phyloP scores from a whole-genome alignment of 1,140 invertebrate genomes.

The Drosophila bipectinata region DNA sequence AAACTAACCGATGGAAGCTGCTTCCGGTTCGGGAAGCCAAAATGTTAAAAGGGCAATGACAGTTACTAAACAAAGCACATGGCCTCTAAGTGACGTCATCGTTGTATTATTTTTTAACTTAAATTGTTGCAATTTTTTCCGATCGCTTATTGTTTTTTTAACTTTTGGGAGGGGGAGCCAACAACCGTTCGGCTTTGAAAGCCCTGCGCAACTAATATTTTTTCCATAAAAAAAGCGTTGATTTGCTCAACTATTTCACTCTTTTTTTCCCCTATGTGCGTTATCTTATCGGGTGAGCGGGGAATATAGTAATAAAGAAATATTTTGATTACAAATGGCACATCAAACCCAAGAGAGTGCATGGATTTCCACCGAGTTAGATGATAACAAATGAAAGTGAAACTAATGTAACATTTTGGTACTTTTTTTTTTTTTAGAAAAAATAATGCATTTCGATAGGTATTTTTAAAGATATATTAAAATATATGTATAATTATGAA shows the following conservation, averaged over 20 bases:
- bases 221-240: conserved; percentile 24
- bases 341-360: not conserved
- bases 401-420: not conserved
- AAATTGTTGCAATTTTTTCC: not conserved
- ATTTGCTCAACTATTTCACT: conserved; percentile 9
- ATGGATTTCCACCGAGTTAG: not conserved
- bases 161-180: conserved; percentile 5
- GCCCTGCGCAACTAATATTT: conserved; percentile 65
- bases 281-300: conserved; percentile 50
- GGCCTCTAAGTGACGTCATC: conserved; percentile 37
- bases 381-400: conserved; percentile 6
- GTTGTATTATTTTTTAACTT: conserved; percentile 23
- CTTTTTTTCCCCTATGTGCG: conserved; percentile 15
- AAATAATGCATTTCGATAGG: too few relatives aligned
- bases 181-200: conserved; percentile 50
- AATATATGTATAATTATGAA: too few relatives aligned
- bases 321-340: conserved; percentile 19
- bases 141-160: not conserved
- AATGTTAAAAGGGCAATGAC: not conserved
- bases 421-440: too few relatives aligned
- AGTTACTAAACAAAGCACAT: conserved; percentile 9
- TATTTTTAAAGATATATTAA: too few relatives aligned
- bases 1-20: conserved; percentile 39
- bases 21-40: conserved; percentile 5
- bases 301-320: conserved; percentile 21